Evolutionary conservation across 2,888 invertebrate genomes (phyloP), one percentile per base, ranked within the genome.

Genomic region (Oscheius sp.): DNA sequence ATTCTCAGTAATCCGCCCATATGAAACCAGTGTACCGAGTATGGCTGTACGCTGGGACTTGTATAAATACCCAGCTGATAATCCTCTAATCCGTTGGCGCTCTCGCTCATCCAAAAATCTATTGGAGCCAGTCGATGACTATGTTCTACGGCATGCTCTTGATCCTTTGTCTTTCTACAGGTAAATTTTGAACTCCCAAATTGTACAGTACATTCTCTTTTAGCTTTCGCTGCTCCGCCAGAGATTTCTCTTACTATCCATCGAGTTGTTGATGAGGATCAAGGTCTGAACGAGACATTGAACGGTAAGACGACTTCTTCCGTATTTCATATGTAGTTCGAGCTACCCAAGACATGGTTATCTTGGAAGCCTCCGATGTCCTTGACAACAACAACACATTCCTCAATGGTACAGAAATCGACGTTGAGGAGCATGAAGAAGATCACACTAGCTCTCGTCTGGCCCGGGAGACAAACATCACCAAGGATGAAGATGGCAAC

Each of bases 31-130:
- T 35, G 35, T 35, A 35, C 35, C 35, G 35, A 35, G 35, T 35
- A 9, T 35, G 35, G 35, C 9, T 35, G 35, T 9, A 35, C n/a
- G n/a, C 35, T 35, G 35, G 9, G 35, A 35, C 35, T 35, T 35
- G 35, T 35, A 35, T 35, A 35, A 6, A 35, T 35, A 35, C 35
- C 35, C 9, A 9, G 35, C 9, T 35, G 35, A 35, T 35, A 35
- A 35, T 58, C 58, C 58, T 3, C 58, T 27, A 58, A 49, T 49
- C 49, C 13, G 49, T 13, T 49, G 49, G 29, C 58, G 52, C 66
- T 52, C 52, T 66, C 66, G 52, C 66, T 66, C 66, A 66, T 66
- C 66, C 66, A 29, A 49, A 16, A 66, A 63, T 45, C 63, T 27
- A 35, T 23, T 45, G 21, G 45, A 63, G 45, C 43, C 63, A 45